These are phyloP conservation scores for Idaea dimidiata DNA, from an alignment of 2,888 invertebrate species.

Conservation along the genomic window DNA sequence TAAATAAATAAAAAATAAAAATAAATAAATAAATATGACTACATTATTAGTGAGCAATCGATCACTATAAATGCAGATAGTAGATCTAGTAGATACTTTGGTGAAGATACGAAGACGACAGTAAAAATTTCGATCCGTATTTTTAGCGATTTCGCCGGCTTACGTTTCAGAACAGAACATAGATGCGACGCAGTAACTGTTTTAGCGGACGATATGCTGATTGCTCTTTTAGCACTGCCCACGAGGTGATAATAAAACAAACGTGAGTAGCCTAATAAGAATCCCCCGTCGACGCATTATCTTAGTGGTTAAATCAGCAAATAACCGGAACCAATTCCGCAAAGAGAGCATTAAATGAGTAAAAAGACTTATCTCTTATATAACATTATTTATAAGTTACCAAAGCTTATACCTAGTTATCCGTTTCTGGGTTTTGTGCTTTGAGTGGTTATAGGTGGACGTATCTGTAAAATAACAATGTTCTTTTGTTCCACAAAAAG, in stretches of 20 bases:
- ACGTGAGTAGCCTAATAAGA: no score
- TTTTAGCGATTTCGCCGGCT: no score
- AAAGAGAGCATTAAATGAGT: neutral
- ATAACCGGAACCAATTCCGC: neutral
- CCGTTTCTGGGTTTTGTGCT: neutral
- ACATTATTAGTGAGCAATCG: no score
- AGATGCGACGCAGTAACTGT: no score
- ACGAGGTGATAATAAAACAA: no score
- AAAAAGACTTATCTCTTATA: neutral
- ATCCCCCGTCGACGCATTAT: neutral
- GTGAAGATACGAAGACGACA: no score
- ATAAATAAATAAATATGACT: neutral
- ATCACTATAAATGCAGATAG: no score
- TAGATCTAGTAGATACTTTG: no score
- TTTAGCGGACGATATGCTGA: no score
- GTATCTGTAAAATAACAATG: slow-evolving; percentile 1
- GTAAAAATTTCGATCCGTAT: no score
- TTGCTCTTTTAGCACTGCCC: no score
- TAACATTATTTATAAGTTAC: neutral
- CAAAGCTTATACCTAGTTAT: neutral
- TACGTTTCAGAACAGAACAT: no score
- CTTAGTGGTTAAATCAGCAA: neutral
- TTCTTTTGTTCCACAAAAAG: slow-evolving; percentile 1
- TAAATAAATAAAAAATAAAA: neutral
- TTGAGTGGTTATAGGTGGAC: neutral